These are phyloP conservation scores for Cryptocheilus praepositus DNA, from an alignment of 2,888 invertebrate genomes.

Conservation along the genomic window DNA sequence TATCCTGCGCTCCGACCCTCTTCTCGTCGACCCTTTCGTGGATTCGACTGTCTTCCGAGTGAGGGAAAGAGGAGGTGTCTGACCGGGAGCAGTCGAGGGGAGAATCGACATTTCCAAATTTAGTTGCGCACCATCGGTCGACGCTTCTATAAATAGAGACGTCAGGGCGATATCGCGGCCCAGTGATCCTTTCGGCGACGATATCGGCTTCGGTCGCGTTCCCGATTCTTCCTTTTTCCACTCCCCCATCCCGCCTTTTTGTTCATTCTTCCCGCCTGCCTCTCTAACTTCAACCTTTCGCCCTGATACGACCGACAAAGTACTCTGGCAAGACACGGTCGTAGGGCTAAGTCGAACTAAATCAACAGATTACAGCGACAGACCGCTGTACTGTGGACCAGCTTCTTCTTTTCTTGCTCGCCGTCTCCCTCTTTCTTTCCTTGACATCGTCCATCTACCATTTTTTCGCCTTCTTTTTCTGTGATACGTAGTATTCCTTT, in stretches of 20 bases:
- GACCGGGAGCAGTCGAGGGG: background rate
- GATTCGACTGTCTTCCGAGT: no score
- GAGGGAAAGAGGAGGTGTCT: background rate
- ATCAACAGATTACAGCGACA: slow-evolving; percentile 57
- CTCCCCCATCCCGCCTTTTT: background rate
- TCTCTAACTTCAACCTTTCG: slow-evolving; percentile 16
- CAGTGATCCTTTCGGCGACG: slow-evolving; percentile 31
- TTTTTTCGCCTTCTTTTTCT: no score
- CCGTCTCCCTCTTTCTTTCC: background rate
- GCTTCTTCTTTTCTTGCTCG: background rate
- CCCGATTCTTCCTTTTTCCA: background rate
- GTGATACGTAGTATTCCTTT: no score
- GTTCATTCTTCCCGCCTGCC: slow-evolving; percentile 15
- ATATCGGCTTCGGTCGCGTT: slow-evolving; percentile 24
- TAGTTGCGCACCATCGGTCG: slow-evolving; percentile 19
- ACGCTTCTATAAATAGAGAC: slow-evolving; percentile 48
- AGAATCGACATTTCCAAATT: slow-evolving; percentile 36
- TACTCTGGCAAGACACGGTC: slow-evolving; percentile 23
- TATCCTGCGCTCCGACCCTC: background rate
- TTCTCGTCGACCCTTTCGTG: background rate
- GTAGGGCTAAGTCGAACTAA: slow-evolving; percentile 52
- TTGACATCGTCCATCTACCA: no score
- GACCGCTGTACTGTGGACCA: slow-evolving; percentile 24
- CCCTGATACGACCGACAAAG: slow-evolving; percentile 31
- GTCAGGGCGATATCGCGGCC: slow-evolving; percentile 44